Evolutionary conservation across 2,113 vertebrate species (phyloP).

Genomic region (Pipa parva): DNA sequence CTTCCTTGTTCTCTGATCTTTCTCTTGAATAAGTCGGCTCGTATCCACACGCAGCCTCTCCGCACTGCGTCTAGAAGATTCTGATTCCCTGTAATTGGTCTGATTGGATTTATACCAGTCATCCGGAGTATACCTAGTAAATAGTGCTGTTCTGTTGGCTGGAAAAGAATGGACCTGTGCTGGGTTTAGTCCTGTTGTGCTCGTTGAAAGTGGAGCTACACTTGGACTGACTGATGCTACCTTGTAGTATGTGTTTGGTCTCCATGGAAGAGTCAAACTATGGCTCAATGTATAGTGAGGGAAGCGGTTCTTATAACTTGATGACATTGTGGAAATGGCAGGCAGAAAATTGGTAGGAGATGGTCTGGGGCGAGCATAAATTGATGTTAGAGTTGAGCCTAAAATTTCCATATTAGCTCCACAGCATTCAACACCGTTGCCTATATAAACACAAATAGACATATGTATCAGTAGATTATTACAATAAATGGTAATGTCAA

Average conservation of each 20-base stretch:
- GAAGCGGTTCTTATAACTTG: conserved; percentile 71
- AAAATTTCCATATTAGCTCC: conserved; percentile 68
- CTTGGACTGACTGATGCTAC: conserved; percentile 56
- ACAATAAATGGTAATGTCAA: too few species aligned
- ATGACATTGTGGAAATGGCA: conserved; percentile 71
- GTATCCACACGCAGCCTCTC: conserved; percentile 80
- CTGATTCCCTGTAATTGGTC: conserved; percentile 76
- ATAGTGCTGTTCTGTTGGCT: conserved; percentile 68
- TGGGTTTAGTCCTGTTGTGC: conserved; percentile 60
- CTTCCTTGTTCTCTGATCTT: conserved; percentile 73
- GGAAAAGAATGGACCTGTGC: conserved; percentile 71
- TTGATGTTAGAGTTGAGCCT: conserved; percentile 70
- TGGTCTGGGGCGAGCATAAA: conserved; percentile 66
- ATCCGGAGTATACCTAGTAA: conserved; percentile 74
- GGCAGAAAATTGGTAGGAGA: conserved; percentile 71
- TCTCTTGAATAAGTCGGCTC: conserved; percentile 77
- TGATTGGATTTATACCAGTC: conserved; percentile 87
- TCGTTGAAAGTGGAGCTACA: conserved; percentile 57
- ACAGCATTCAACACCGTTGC: conserved; percentile 21
- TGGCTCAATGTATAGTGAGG: conserved; percentile 60
- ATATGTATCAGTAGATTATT: not conserved
- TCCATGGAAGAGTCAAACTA: conserved; percentile 71
- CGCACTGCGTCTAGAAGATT: conserved; percentile 70
- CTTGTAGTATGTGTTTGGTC: conserved; percentile 71
- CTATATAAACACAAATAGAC: conserved; percentile 41